These are phyloP conservation scores for Ceratothoa steindachneri DNA, from an alignment of 2,888 invertebrate genomes.

Conservation along the genomic window DNA sequence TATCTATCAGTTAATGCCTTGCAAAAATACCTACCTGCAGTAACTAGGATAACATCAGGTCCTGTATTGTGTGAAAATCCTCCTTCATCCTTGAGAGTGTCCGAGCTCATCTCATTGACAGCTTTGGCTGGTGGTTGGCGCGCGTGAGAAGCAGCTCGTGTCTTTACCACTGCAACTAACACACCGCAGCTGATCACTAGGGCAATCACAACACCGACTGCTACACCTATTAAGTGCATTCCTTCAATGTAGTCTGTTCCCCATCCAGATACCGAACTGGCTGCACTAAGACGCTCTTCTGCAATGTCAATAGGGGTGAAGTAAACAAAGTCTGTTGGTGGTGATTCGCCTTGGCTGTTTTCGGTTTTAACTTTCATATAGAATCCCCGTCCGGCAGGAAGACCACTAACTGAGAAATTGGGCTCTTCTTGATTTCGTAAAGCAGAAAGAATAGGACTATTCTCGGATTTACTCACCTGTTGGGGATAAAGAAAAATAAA, in stretches of 20 bases:
- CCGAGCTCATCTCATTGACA: background rate
- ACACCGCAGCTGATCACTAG: background rate
- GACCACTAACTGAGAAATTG: background rate
- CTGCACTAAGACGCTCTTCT: background rate
- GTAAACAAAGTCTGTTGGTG: background rate
- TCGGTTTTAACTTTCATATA: background rate
- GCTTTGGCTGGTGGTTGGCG: background rate
- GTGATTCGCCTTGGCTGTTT: background rate
- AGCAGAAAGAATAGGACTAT: background rate
- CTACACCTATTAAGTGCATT: background rate
- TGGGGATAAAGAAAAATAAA: too few relatives aligned
- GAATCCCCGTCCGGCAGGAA: background rate
- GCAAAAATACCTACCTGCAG: constrained; percentile 23
- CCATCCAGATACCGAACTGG: background rate
- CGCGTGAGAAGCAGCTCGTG: background rate
- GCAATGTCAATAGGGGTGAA: constrained; percentile 1
- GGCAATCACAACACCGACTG: background rate
- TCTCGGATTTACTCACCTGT: background rate
- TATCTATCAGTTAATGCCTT: too few relatives aligned
- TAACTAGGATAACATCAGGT: constrained; percentile 34
- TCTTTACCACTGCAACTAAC: background rate
- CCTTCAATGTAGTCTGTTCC: background rate
- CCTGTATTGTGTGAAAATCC: constrained; percentile 23
- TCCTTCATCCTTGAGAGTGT: constrained; percentile 29
- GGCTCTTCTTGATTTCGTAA: background rate